These are phyloP conservation scores for Helicoverpa armigera DNA, from an alignment of 1,140 invertebrate species.

Conservation along the genomic window DNA sequence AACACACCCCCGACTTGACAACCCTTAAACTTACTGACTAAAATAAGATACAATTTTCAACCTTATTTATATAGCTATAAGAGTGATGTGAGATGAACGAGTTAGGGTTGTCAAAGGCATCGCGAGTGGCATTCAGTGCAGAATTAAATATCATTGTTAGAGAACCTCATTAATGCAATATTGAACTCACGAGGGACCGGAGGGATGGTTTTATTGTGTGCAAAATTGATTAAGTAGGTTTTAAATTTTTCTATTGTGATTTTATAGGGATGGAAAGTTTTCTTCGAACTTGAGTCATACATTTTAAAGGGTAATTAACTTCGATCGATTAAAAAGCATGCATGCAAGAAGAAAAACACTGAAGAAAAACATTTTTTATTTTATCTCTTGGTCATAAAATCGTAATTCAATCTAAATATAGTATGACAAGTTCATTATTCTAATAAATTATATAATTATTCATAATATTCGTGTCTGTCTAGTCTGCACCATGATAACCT, in stretches of 20 bases:
- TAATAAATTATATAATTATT: background rate
- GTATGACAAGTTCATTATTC: background rate
- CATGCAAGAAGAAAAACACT: background rate
- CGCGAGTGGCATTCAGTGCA: slow-evolving; percentile 77
- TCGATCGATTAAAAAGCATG: too few species aligned
- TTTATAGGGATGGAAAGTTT: slow-evolving; percentile 16
- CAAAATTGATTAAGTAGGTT: slow-evolving; percentile 76
- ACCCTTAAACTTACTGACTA: slow-evolving; percentile 65
- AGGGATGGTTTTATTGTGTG: slow-evolving; percentile 80
- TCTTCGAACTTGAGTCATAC: background rate
- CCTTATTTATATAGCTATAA: slow-evolving; percentile 58
- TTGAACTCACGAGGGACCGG: slow-evolving; percentile 71
- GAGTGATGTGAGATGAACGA: slow-evolving; percentile 40
- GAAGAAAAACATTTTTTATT: background rate
- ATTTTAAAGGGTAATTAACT: too few species aligned
- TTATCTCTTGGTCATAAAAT: too few species aligned
- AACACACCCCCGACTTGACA: slow-evolving; percentile 66
- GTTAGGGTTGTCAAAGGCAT: slow-evolving; percentile 51
- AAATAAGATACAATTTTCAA: slow-evolving; percentile 57
- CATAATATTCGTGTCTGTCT: background rate
- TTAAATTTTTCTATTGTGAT: slow-evolving; percentile 47
- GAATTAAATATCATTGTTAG: slow-evolving; percentile 85
- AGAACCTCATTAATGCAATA: slow-evolving; percentile 84
- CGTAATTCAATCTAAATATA: too few species aligned
- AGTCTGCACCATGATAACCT: background rate